Conservation (phyloP, 2,113 vertebrate species). For the Sinosuthora webbiana region DNA sequence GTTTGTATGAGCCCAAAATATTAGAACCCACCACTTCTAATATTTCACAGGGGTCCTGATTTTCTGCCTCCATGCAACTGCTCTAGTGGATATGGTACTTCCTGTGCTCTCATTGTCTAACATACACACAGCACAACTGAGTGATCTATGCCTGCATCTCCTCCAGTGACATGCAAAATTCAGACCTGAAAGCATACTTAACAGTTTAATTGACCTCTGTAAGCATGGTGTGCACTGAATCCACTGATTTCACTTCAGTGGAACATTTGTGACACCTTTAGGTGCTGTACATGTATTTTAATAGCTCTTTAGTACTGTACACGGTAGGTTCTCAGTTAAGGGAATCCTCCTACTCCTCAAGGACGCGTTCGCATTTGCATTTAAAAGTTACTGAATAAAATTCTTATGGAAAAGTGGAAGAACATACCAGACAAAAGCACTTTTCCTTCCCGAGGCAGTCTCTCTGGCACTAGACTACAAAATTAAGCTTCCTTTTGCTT, state of each 20-base stretch:
- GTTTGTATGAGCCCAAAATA: background rate
- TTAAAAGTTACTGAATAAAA: conserved; percentile 16
- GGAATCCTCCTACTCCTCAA: background rate
- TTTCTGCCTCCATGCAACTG: background rate
- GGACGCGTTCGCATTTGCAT: background rate
- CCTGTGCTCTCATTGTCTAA: background rate
- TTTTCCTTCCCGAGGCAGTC: background rate
- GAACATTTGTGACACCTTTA: background rate
- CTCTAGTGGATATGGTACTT: background rate
- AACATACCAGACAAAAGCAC: background rate
- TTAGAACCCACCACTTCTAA: background rate
- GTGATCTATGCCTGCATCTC: background rate
- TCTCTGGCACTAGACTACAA: background rate
- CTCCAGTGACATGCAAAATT: background rate
- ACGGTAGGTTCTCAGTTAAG: background rate
- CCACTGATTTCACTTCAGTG: background rate
- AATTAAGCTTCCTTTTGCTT: background rate
- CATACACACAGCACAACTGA: background rate
- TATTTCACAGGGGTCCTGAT: background rate
- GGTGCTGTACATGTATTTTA: background rate
- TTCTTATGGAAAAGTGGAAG: background rate
- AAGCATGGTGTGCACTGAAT: background rate
- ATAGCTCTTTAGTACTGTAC: background rate
- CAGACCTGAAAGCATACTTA: background rate
- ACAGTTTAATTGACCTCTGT: background rate